Evolutionary conservation across 2,113 vertebrate genomes (phyloP).

Genomic region (Ciconia boyciana): DNA sequence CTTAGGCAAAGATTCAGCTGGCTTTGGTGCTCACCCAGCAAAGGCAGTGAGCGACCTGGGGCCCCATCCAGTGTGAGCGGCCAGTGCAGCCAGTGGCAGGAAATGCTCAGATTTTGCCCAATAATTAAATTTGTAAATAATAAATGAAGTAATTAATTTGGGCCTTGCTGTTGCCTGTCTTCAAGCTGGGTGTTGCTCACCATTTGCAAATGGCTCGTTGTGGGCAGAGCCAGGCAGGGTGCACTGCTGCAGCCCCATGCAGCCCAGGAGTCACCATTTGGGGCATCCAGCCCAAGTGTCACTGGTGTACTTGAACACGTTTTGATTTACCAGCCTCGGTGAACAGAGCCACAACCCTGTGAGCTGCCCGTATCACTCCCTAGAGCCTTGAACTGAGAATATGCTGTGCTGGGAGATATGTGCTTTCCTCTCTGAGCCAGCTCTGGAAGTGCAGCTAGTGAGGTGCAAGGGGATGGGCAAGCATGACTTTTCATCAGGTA

Average conservation of each 20-base stretch:
- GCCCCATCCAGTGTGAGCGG: accelerated
- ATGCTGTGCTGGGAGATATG: neutral
- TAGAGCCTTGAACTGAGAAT: neutral
- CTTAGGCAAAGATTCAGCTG: neutral
- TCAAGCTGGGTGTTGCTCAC: neutral
- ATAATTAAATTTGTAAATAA: neutral
- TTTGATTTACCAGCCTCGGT: neutral
- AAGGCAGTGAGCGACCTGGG: neutral
- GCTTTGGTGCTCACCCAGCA: neutral
- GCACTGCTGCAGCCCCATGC: neutral
- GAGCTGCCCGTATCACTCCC: neutral
- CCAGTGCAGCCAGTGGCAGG: neutral
- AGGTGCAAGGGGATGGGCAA: neutral
- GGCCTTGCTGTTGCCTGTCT: neutral
- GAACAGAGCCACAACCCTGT: neutral
- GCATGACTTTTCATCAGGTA: neutral
- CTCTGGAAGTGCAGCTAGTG: neutral
- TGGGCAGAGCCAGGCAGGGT: neutral
- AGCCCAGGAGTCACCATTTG: neutral
- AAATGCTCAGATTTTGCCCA: neutral
- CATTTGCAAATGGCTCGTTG: accelerated
- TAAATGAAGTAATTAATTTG: neutral
- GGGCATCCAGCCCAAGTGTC: neutral
- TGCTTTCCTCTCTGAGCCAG: neutral
- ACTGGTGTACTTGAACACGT: neutral